phyloP scores from a whole-genome alignment of 2,797 vertebrate genomes.

The Antrozous pallidus region DNA sequence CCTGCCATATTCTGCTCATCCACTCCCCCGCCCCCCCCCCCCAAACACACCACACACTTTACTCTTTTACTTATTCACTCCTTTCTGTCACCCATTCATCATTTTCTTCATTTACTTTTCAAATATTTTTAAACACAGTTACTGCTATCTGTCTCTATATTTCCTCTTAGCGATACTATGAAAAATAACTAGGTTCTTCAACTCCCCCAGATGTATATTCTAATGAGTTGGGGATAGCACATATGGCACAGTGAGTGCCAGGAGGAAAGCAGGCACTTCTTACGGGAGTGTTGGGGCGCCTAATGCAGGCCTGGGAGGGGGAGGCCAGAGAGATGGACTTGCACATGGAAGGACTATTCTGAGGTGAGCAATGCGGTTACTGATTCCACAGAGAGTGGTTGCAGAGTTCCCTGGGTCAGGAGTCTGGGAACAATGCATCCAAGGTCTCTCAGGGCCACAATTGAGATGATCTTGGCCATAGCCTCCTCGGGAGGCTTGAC shows the following conservation, averaged over 20 bases:
- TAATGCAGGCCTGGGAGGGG: fast-evolving
- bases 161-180: neutral
- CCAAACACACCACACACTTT: too few species aligned
- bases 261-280: too few species aligned
- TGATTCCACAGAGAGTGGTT: too few species aligned
- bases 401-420: neutral
- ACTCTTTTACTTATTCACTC: neutral
- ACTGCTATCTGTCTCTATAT: neutral
- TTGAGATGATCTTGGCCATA: too few species aligned
- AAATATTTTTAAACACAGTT: neutral
- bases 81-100: neutral
- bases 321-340: fast-evolving
- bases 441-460: neutral
- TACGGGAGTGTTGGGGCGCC: fast-evolving
- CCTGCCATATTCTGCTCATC: too few species aligned
- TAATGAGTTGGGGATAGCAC: neutral
- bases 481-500: neutral
- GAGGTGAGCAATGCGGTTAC: neutral
- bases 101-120: neutral
- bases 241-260: fast-evolving
- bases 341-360: fast-evolving
- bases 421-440: fast-evolving
- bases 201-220: neutral
- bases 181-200: neutral
- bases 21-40: too few species aligned